These are phyloP conservation scores for Parotia lawesii DNA, from an alignment of 2,113 vertebrate species.

Conservation along the genomic window DNA sequence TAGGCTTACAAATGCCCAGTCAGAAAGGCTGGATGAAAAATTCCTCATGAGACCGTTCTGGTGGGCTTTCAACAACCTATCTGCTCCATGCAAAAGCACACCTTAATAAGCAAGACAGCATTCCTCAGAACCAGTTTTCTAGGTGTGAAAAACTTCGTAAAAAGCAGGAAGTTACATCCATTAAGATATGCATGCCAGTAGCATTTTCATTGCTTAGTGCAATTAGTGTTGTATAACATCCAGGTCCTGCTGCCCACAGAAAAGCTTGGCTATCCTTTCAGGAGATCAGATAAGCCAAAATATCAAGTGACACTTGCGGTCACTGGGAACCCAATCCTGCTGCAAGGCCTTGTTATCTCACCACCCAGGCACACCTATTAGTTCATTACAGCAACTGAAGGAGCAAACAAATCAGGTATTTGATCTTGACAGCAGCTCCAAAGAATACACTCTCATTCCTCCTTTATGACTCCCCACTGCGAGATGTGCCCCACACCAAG, in stretches of 20 bases:
- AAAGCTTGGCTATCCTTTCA: not conserved
- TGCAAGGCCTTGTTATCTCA: not conserved
- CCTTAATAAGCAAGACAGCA: not conserved
- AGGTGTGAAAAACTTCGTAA: not conserved
- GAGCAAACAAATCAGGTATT: not conserved
- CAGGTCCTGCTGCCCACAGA: not conserved
- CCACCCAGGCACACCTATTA: not conserved
- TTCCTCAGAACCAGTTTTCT: not conserved
- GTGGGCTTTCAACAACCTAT: not conserved
- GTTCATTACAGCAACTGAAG: not conserved
- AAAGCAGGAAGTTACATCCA: not conserved
- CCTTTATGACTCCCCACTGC: accelerated
- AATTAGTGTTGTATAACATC: not conserved
- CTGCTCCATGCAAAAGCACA: not conserved
- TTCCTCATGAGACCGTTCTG: not conserved
- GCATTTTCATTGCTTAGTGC: not conserved
- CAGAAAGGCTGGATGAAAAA: not conserved
- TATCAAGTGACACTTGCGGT: not conserved
- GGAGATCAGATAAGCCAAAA: not conserved
- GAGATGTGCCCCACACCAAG: not conserved
- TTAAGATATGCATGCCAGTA: not conserved
- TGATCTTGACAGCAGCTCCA: not conserved
- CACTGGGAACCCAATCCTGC: not conserved
- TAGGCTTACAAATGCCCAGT: not conserved
- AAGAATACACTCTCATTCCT: not conserved